A percentile compares a stretch with the other conserved stretches of the same genome.
phyloP scores from a whole-genome alignment of 2,797 vertebrate genomes.

The Epinephelus coioides region DNA sequence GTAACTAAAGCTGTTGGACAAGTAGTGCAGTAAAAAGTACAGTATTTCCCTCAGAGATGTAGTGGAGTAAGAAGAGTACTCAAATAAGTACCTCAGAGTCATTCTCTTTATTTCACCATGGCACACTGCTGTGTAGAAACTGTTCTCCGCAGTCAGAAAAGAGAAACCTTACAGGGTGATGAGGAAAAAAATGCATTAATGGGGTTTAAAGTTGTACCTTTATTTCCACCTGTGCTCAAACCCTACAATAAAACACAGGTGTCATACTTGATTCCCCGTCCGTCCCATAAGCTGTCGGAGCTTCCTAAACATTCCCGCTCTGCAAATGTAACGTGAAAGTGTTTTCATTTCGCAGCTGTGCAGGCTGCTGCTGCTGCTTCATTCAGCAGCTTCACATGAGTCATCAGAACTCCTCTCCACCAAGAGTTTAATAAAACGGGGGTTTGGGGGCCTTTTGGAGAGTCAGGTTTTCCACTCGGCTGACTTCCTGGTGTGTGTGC shows the following conservation, averaged over 20 bases:
- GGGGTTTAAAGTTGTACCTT: no score
- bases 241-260: neutral
- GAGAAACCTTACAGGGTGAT: no score
- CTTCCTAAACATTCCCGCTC: neutral
- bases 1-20: no score
- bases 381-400: conserved; percentile 51
- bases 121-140: no score
- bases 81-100: no score
- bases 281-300: neutral
- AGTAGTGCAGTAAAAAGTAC: no score
- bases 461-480: conserved; percentile 43
- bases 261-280: neutral
- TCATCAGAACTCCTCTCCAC: conserved; percentile 51
- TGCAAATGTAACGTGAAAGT: conserved; percentile 24
- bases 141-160: no score
- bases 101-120: no score
- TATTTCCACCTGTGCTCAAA: no score
- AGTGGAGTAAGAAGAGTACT: no score
- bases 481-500: conserved; percentile 39
- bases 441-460: conserved; percentile 26
- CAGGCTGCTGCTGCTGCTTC: conserved; percentile 21
- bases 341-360: conserved; percentile 7
- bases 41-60: no score
- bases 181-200: no score
- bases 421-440: conserved; percentile 19